A percentile compares a stretch with the other conserved stretches of the same genome.
These are phyloP conservation scores for Papilio glaucus DNA, from an alignment of 1,140 invertebrate species.

Conservation along the genomic window DNA sequence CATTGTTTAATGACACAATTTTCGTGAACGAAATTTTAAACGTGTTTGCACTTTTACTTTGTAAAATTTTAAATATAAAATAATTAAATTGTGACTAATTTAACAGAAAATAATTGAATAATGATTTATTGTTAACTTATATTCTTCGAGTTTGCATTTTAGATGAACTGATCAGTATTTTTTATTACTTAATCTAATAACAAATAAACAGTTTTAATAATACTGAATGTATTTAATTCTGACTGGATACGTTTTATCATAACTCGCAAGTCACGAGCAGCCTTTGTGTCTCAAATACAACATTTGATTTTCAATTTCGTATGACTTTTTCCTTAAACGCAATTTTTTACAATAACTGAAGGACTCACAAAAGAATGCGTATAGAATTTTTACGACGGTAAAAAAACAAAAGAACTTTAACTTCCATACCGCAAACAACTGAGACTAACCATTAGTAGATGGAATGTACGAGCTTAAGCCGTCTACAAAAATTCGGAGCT, in stretches of 20 bases:
- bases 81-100: not conserved
- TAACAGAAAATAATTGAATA: not conserved
- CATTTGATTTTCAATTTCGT: too few species aligned
- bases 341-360: too few species aligned
- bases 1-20: constrained; percentile 22
- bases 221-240: too few species aligned
- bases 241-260: too few species aligned
- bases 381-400: not conserved
- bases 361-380: too few species aligned
- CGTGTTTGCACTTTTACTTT: constrained; percentile 23
- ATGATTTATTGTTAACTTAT: not conserved
- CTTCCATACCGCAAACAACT: not conserved
- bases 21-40: constrained; percentile 14
- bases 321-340: too few species aligned
- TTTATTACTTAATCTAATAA: too few species aligned
- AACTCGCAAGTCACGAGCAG: too few species aligned
- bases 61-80: not conserved
- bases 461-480: not conserved
- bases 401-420: not conserved
- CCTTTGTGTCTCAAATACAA: too few species aligned
- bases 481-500: constrained; percentile 28
- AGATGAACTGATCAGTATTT: too few species aligned
- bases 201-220: too few species aligned
- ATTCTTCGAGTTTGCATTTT: too few species aligned
- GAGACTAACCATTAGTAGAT: not conserved